Evolutionary conservation across 2,113 vertebrate species (phyloP), one percentile per base, ranked within the genome.

Genomic region (Plectropomus leopardus): DNA sequence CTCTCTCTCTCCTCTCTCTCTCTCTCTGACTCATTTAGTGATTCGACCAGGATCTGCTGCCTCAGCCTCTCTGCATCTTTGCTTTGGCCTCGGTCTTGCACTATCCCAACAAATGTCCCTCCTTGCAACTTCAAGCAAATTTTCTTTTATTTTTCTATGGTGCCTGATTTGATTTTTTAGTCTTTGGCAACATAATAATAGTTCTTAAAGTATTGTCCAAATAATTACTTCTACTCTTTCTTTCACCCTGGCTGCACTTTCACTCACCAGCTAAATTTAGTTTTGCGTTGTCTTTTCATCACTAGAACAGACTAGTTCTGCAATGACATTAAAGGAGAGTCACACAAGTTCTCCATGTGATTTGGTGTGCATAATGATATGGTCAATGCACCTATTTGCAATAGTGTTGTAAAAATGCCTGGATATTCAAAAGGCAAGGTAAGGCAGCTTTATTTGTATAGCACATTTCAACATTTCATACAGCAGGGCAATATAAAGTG

Each of bases 61-160:
- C 76, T 82, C 81, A 73, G 72, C 70, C 55, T 82, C 51, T 81
- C 6, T 71, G 42, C 45, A 67, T 66, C 63, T 75, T 65, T 78
- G 15, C 60, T 44, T 40, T 15, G n/a, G 28, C 11, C 65, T 23
- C 61, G 60, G 53, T 72, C 19, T 70, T 79, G 57, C 15, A 9
- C 47, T 65, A 34, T 78, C 2, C 11, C 7, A 68, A 59, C 26
- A 72, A 84, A 36, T 42, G 17, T 55, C 13, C 3, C 1, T 21
- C 3, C 23, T 59, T 70, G 32, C 44, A 72, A 57, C 16, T 32
- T 64, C 2, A 72, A 42, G 19, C 30, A 42, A 6, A 8, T 16
- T 1, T 19, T 17, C 3, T 50, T 23, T 15, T 11, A 54, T 34
- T 57, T n/a, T n/a, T n/a, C 9, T 51, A 19, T 61, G 50, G 13